Evolutionary conservation across 2,113 vertebrate species (phyloP).

Genomic region (Thomomys bottae): DNA sequence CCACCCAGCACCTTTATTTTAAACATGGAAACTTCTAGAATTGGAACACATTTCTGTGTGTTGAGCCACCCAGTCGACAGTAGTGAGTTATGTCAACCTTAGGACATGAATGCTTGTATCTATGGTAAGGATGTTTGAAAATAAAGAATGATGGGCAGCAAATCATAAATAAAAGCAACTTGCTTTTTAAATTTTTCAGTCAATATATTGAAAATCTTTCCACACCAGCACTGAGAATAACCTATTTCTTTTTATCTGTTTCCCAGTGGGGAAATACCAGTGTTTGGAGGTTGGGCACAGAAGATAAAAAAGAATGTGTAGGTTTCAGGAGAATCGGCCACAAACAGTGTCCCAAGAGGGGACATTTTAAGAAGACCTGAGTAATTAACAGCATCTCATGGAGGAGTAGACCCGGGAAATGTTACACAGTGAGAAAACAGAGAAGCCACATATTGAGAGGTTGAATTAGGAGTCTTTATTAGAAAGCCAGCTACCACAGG

Average conservation of each 20-base stretch:
- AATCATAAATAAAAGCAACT: not conserved
- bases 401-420: too few relatives aligned
- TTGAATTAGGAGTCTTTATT: too few relatives aligned
- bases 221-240: not conserved
- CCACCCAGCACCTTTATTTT: not conserved
- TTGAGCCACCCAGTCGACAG: not conserved
- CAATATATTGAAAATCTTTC: constrained; percentile 32
- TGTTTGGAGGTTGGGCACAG: not conserved
- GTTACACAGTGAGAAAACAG: too few relatives aligned
- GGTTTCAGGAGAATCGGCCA: not conserved
- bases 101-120: not conserved
- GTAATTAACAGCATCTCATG: too few relatives aligned
- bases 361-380: too few relatives aligned
- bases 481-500: too few relatives aligned
- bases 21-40: not conserved
- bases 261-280: not conserved
- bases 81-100: not conserved
- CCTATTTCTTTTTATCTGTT: constrained; percentile 18
- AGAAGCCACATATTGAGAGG: too few relatives aligned
- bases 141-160: not conserved
- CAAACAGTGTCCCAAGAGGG: not conserved
- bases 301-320: not conserved
- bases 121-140: not conserved
- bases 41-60: not conserved
- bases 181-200: not conserved